A percentile compares a stretch with the other conserved stretches of the same genome.
These are phyloP conservation scores for Diceros bicornis DNA, from an alignment of 2,797 vertebrate species.

Conservation along the genomic window DNA sequence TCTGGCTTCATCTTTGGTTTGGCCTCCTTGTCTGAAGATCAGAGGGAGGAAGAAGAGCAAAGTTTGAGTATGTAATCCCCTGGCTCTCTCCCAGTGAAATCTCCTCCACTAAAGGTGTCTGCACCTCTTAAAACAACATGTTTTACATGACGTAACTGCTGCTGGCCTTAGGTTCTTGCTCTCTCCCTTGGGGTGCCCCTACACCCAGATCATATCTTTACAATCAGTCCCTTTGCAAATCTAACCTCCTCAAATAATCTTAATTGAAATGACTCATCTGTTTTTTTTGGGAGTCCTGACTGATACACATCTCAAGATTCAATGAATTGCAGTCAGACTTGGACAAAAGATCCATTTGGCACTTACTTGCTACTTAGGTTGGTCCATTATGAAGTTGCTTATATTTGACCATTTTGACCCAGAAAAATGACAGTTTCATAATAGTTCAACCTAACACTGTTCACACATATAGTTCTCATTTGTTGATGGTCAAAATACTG, in stretches of 20 bases:
- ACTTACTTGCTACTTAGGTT: neutral
- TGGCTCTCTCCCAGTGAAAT: neutral
- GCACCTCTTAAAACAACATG: neutral
- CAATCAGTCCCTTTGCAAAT: neutral
- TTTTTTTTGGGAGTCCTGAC: neutral
- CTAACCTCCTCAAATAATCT: neutral
- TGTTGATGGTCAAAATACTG: neutral
- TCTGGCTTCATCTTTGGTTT: neutral
- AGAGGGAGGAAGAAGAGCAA: neutral
- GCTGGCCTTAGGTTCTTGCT: neutral
- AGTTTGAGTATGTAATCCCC: neutral
- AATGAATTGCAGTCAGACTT: neutral
- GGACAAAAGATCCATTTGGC: neutral
- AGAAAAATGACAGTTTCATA: neutral
- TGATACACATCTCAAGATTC: neutral
- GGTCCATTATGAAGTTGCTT: conserved; percentile 22
- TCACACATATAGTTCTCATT: conserved; percentile 12
- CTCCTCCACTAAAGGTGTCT: neutral
- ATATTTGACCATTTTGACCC: neutral
- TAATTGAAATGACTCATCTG: neutral
- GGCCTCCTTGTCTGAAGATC: neutral
- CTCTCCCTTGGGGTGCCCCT: neutral
- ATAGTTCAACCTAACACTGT: neutral
- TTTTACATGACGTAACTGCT: neutral
- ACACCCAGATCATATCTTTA: neutral